phyloP scores from a whole-genome alignment of 1,140 invertebrate genomes.

The Dendroctonus valens region DNA sequence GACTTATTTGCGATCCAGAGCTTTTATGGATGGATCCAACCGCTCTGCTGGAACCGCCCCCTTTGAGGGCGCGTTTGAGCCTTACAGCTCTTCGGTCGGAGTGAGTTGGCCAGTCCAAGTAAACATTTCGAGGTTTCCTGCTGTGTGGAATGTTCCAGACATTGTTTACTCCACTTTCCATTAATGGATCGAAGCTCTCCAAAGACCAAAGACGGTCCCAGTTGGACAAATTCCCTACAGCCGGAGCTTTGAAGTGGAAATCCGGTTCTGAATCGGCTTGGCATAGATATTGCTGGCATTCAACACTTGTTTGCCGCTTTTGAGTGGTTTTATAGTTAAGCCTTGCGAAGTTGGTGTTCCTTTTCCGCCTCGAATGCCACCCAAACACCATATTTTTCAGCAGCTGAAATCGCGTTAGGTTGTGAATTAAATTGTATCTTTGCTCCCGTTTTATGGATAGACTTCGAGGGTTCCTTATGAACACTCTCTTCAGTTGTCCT shows the following conservation, averaged over 20 bases:
- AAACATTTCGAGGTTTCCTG: constrained; percentile 14
- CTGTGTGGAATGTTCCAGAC: constrained; percentile 20
- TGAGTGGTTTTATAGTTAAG: too few species aligned
- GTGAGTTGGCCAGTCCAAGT: background rate
- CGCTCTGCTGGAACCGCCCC: constrained; percentile 36
- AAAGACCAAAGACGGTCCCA: too few species aligned
- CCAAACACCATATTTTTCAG: too few species aligned
- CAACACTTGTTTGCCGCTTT: too few species aligned
- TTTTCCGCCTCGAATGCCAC: too few species aligned
- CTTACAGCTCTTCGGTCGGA: background rate
- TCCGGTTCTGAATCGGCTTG: too few species aligned
- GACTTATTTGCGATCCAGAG: constrained; percentile 2
- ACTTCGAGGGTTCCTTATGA: background rate
- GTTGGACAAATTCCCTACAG: too few species aligned
- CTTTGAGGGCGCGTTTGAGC: constrained; percentile 44
- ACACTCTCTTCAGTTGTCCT: constrained; percentile 38
- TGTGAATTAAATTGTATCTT: background rate
- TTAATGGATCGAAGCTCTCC: too few species aligned
- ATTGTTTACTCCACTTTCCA: background rate
- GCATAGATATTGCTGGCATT: too few species aligned
- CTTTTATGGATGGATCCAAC: constrained; percentile 28
- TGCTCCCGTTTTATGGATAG: background rate
- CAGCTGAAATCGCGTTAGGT: too few species aligned
- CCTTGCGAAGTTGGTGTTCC: too few species aligned
- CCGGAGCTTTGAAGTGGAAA: too few species aligned